Base-by-base conservation (phyloP, 2,113 vertebrate species). In the Paedocypris sp. region DNA sequence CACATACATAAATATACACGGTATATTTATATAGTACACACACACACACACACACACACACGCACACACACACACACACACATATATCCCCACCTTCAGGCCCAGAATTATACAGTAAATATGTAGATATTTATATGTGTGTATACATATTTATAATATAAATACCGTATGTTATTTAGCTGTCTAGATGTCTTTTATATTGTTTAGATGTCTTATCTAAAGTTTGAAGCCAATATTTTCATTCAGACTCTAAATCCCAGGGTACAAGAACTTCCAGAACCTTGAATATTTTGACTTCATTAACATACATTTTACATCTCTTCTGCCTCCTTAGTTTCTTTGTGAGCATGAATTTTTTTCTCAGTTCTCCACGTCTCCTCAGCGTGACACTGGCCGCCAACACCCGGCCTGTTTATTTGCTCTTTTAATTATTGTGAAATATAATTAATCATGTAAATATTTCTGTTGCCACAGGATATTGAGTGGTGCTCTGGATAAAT, bases 231-330 rank as follows among this genome's bases (percentile, higher is more conserved):
- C 70, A 62, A 72, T 69, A 48, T 81, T 80, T 79, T 74, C 77
- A 71, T 73, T 70, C 66, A 39, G 56, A 56, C 5, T 63, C 6
- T 75, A 69, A 73, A 75, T 67, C 74, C 77, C 4, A 23, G 29
- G 76, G 69, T 68, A 76, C 32, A 52, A 18, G 67, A 47, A 32
- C 74, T 67, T 77, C 38, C 66, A 50, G 56, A 43, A 2, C 32
- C 68, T 82, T 83, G 75, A 85, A 86, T 85, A 84, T 83, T 82
- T 79, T 42, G 11, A 48, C 62, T 45, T 52, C 32, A 82, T 86
- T 82, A 75, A 71, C 81, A 82, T 82, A 41, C 22, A 41, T 12
- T 83, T 75, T 75, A 64, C 69, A 71, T 60, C 29, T 65, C 66
- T 68, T 73, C 72, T 70, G 64, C 57, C 67, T 75, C 57, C 31